A percentile compares a stretch with the other conserved stretches of the same genome.
Conservation (phyloP, 1,140 invertebrate genomes). For the Dinothrombium tinctorium region DNA sequence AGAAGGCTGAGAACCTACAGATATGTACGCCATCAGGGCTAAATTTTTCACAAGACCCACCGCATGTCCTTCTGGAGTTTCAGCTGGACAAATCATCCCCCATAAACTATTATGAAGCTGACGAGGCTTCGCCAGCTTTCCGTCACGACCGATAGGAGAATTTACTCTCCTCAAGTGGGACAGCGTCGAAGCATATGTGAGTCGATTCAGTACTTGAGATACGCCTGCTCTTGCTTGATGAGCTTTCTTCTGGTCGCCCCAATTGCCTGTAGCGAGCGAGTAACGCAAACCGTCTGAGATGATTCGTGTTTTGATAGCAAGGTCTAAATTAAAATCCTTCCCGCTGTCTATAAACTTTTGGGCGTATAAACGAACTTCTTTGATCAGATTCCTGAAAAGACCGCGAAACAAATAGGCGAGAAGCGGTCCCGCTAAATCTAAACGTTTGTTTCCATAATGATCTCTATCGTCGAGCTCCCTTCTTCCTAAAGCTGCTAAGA, state of each 20-base stretch:
- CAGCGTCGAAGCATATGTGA: slow-evolving; percentile 91
- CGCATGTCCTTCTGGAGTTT: slow-evolving; percentile 27
- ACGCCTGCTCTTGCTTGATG: slow-evolving; percentile 87
- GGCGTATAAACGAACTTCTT: slow-evolving; percentile 88
- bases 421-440: slow-evolving; percentile 87
- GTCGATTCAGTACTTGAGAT: slow-evolving; percentile 73
- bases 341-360: slow-evolving; percentile 96
- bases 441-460: slow-evolving; percentile 96
- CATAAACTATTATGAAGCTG: slow-evolving; percentile 95
- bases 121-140: slow-evolving; percentile 88
- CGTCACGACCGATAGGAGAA: slow-evolving; percentile 92
- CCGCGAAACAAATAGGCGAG: slow-evolving; percentile 68
- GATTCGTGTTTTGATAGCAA: slow-evolving; percentile 90
- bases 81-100: slow-evolving; percentile 86
- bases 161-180: slow-evolving; percentile 91
- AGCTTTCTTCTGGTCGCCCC: slow-evolving; percentile 99
- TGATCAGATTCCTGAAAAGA: slow-evolving; percentile 73
- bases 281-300: slow-evolving; percentile 96
- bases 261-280: slow-evolving; percentile 93
- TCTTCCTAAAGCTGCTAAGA: slow-evolving; percentile 76
- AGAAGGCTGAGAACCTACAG: slow-evolving; percentile 89
- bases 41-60: slow-evolving; percentile 84
- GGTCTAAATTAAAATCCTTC: slow-evolving; percentile 90
- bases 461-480: slow-evolving; percentile 92
- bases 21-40: slow-evolving; percentile 96